phyloP scores from a whole-genome alignment of 2,797 vertebrate genomes.

The Tamandua tetradactyla region DNA sequence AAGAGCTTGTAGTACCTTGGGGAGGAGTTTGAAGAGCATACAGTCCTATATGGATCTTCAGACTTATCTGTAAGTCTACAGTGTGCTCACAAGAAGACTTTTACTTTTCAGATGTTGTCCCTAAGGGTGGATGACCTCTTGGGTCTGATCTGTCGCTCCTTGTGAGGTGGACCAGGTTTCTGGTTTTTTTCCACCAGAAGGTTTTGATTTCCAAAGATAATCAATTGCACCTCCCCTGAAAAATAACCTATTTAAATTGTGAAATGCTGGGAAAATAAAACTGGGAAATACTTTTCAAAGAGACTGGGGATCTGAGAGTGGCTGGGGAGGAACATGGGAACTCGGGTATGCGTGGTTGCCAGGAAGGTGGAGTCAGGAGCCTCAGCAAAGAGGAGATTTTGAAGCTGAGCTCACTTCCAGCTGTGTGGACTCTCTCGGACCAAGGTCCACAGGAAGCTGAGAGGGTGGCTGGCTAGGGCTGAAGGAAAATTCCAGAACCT shows the following conservation, averaged over 20 bases:
- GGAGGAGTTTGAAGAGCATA: too few species aligned
- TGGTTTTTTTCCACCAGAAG: background rate
- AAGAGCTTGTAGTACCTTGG: too few species aligned
- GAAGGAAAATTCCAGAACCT: conserved; percentile 78
- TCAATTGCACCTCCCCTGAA: background rate
- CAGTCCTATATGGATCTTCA: too few species aligned
- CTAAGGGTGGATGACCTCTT: too few species aligned
- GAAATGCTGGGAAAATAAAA: conserved; percentile 42
- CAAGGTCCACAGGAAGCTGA: conserved; percentile 66
- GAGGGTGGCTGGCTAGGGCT: conserved; percentile 65
- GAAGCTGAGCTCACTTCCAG: background rate
- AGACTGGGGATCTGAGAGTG: background rate
- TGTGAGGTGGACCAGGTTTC: too few species aligned
- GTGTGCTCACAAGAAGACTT: too few species aligned
- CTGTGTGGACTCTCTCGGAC: background rate
- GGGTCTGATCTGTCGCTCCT: too few species aligned
- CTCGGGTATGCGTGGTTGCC: conserved; percentile 10
- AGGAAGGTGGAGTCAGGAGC: background rate
- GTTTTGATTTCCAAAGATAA: conserved; percentile 44
- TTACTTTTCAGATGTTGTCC: too few species aligned
- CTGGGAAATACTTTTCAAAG: background rate
- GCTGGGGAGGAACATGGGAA: conserved; percentile 18
- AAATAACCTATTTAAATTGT: conserved; percentile 34
- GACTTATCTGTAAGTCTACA: too few species aligned
- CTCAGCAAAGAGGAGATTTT: background rate